A percentile compares a stretch with the other conserved stretches of the same genome.
phyloP scores from a whole-genome alignment of 2,888 invertebrate genomes.

The Acronicta leporina region DNA sequence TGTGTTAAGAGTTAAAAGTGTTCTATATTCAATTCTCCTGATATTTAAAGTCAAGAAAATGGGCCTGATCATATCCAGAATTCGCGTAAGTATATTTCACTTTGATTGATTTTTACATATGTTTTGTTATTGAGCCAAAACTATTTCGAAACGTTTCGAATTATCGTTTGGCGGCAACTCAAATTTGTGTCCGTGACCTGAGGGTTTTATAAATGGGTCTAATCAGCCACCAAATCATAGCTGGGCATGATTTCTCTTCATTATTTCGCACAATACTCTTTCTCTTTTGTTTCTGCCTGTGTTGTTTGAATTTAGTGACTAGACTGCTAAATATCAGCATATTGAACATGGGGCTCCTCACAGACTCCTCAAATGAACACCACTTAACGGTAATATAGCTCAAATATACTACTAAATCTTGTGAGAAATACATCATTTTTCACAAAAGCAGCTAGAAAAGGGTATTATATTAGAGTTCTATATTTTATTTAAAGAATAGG shows the following conservation, averaged over 20 bases:
- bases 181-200: constrained; percentile 77
- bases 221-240: constrained; percentile 21
- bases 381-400: constrained; percentile 25
- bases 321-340: neutral
- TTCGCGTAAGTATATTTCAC: constrained; percentile 89
- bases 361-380: neutral
- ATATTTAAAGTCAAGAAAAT: constrained; percentile 75
- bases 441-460: too few relatives aligned
- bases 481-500: too few relatives aligned
- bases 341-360: constrained; percentile 8
- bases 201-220: constrained; percentile 48
- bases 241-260: constrained; percentile 24
- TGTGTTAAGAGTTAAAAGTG: constrained; percentile 66
- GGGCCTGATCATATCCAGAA: constrained; percentile 91
- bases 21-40: constrained; percentile 52
- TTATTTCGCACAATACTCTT: constrained; percentile 21
- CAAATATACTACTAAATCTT: neutral
- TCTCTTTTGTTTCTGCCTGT: constrained; percentile 21
- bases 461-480: too few relatives aligned
- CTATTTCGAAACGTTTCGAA: constrained; percentile 76
- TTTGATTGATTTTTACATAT: constrained; percentile 61
- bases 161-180: constrained; percentile 81
- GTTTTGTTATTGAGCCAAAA: constrained; percentile 79
- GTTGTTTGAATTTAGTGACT: constrained; percentile 22
- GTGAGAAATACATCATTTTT: neutral